Evolutionary conservation across 2,888 invertebrate species (phyloP), one percentile per base, ranked within the genome.

Genomic region (Lymantria monacha): DNA sequence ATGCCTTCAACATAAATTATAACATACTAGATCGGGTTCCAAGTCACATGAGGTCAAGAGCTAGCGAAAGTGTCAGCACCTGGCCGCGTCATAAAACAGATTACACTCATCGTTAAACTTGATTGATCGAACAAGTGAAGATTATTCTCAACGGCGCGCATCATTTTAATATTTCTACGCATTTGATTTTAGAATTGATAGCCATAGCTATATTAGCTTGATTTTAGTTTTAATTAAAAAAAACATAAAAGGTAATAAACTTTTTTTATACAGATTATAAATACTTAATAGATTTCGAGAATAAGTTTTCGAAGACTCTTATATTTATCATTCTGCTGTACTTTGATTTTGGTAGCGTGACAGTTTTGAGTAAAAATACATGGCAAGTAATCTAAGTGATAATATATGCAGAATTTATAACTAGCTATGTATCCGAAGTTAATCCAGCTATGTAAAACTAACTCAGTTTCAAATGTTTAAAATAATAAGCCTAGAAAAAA

Each of bases 41-140:
- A 46, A 58, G 51, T 63, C 59, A 22, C 66, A 58, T 60, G 70
- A 58, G 70, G 69, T 69, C 69, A 70, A 69, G 69, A 63, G 49
- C 68, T 56, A 59, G 54, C 46, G 66, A 70, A 68, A 70, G 70
- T 70, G 63, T 49, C 53, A 12, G 47, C 51, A 51, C 48, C 48
- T 57, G 54, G 30, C 37, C 33, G 44, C 49, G 50, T 53, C 53
- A 46, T 58, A 55, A 63, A 42, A 41, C 49, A 37, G 12, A 49
- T 53, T 45, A 31, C 31, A 33, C 3, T 38, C 10, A 12, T 42
- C 42, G 38, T 40, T 41, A 22, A 40, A 31, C 37, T 42, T 48
- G 52, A 52, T 52, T 46, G 37, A 41, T 44, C 8, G 0, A 13
- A 15, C 41, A 15, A 9, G 41, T 41, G 15, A 15, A 41, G 22